Percentiles rank a stretch among this genome's conserved stretches.
Conservation (phyloP, 2,797 vertebrate species). For the Sebastes flavidus region DNA sequence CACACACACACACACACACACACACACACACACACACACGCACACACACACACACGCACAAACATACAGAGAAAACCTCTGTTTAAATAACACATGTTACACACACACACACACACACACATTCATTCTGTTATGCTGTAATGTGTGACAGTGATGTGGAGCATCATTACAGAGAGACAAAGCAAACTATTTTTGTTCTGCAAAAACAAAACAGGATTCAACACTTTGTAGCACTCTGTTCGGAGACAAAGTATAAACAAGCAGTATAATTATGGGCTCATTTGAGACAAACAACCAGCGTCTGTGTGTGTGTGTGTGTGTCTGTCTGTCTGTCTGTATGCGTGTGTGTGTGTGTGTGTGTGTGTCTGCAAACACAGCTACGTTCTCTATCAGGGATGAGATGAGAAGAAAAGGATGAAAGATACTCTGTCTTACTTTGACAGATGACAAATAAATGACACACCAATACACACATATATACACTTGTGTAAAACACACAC, state of each 20-base stretch:
- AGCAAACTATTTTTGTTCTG: conserved; percentile 75
- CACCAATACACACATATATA: conserved; percentile 33
- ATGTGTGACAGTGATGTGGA: conserved; percentile 57
- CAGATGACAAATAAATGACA: conserved; percentile 73
- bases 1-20: not conserved
- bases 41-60: not conserved
- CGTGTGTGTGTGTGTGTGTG: not conserved
- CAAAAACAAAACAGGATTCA: conserved; percentile 71
- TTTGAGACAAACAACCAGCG: conserved; percentile 67
- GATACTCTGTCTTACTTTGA: conserved; percentile 67
- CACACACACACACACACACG: not conserved
- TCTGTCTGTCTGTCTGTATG: not conserved
- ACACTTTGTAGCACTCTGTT: conserved; percentile 72
- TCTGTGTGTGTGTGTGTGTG: conserved; percentile 2
- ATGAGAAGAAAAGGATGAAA: conserved; percentile 72
- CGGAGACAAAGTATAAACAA: conserved; percentile 75
- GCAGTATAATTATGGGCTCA: conserved; percentile 69
- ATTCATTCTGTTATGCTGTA: conserved; percentile 12
- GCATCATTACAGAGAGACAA: conserved; percentile 72
- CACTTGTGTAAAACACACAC: not conserved
- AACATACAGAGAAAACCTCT: conserved; percentile 1
- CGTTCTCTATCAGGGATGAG: conserved; percentile 60
- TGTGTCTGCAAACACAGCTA: conserved; percentile 31
- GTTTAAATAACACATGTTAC: conserved; percentile 27
- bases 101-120: not conserved